Conservation (phyloP, 2,888 invertebrate species). For the Palloptera scutellata region DNA sequence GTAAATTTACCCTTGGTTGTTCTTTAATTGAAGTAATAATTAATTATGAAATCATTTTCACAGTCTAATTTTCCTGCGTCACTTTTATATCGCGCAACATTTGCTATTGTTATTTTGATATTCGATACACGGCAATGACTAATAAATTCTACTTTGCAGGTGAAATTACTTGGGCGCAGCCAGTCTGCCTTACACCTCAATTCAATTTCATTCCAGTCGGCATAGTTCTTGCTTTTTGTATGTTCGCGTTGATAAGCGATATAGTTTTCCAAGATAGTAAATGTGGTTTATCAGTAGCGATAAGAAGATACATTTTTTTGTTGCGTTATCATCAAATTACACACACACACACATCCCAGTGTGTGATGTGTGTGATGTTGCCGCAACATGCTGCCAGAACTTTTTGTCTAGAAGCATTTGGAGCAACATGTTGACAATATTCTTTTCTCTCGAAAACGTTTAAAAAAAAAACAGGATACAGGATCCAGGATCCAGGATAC, state of each 20-base stretch:
- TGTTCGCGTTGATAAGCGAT: slow-evolving; percentile 28
- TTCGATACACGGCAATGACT: slow-evolving; percentile 33
- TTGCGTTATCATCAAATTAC: not conserved
- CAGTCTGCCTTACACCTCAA: too few relatives aligned
- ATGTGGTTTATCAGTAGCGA: not conserved
- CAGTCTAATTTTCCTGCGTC: not conserved
- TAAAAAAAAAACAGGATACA: too few relatives aligned
- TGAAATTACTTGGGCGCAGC: slow-evolving; percentile 26
- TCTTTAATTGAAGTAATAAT: not conserved
- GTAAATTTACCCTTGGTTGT: too few relatives aligned
- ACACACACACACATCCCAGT: too few relatives aligned
- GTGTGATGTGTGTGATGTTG: too few relatives aligned
- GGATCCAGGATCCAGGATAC: too few relatives aligned
- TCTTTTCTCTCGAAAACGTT: too few relatives aligned
- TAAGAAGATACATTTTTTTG: not conserved
- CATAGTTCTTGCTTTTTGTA: slow-evolving; percentile 21
- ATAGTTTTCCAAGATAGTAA: not conserved
- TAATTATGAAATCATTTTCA: not conserved
- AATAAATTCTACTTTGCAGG: slow-evolving; percentile 25
- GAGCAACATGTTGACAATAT: too few relatives aligned
- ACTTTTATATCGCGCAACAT: not conserved
- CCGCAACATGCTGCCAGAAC: too few relatives aligned
- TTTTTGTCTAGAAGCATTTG: too few relatives aligned
- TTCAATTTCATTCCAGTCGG: slow-evolving; percentile 8
- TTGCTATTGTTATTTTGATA: slow-evolving; percentile 11